Evolutionary conservation across 2,113 vertebrate genomes (phyloP).

Genomic region (Phaethon lepturus): DNA sequence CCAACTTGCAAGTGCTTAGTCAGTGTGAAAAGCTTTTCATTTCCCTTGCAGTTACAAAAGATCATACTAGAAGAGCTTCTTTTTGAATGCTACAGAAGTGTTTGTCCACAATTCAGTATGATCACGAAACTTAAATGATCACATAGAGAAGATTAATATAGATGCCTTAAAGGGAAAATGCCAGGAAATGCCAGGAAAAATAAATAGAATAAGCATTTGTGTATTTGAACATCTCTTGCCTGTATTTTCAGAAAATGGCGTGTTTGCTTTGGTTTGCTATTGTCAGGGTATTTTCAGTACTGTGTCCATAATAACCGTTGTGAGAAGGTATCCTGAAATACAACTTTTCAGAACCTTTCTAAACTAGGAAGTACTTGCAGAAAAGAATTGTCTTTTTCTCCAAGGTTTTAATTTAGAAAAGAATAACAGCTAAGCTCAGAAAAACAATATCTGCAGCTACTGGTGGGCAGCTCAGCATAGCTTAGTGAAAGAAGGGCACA

Average conservation of each 20-base stretch:
- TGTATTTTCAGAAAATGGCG: neutral
- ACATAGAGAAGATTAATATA: neutral
- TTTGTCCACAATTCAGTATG: neutral
- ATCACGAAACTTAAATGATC: neutral
- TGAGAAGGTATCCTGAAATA: neutral
- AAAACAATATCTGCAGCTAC: neutral
- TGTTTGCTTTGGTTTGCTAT: neutral
- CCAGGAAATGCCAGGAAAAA: neutral
- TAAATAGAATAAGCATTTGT: neutral
- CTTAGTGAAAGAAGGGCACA: neutral
- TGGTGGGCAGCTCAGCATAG: neutral
- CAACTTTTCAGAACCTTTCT: neutral
- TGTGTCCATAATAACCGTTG: neutral
- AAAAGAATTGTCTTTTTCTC: neutral
- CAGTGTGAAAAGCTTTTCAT: neutral
- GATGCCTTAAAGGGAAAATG: neutral
- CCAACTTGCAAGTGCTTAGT: neutral
- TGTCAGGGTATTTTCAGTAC: neutral
- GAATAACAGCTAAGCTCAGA: neutral
- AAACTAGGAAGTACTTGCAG: neutral
- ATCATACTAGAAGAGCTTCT: neutral
- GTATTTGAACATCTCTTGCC: neutral
- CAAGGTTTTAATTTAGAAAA: neutral
- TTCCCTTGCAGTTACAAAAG: neutral
- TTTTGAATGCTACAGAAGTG: neutral